A percentile compares a stretch with the other conserved stretches of the same genome.
Evolutionary conservation across 2,797 vertebrate species (phyloP).

Genomic region (Distichodus sexfasciatus): DNA sequence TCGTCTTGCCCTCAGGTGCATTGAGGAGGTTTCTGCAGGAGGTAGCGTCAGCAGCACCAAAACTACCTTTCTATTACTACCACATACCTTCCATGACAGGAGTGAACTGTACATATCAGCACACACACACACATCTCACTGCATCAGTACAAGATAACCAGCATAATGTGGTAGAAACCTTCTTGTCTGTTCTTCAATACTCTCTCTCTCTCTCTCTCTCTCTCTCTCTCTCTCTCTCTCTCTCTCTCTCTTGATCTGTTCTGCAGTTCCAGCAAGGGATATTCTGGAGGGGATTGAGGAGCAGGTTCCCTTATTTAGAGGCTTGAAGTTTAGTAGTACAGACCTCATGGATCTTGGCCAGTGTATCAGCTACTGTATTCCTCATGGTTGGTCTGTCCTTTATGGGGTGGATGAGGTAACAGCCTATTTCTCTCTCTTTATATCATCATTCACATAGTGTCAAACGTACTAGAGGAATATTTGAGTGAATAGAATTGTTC

Average conservation of each 20-base stretch:
- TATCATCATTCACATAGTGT: background rate
- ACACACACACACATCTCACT: background rate
- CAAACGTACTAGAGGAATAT: background rate
- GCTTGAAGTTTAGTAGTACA: constrained; percentile 85
- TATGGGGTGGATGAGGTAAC: constrained; percentile 92
- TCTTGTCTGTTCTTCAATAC: background rate
- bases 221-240: background rate
- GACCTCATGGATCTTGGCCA: constrained; percentile 89
- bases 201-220: background rate
- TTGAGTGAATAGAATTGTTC: no score
- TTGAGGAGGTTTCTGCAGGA: constrained; percentile 79
- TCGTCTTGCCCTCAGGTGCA: constrained; percentile 68
- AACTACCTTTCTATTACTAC: constrained; percentile 91
- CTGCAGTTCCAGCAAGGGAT: no score
- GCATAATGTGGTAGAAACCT: background rate
- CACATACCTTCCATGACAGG: constrained; percentile 86
- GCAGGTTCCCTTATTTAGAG: constrained; percentile 85
- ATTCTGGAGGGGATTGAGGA: constrained; percentile 80
- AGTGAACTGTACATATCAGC: constrained; percentile 77
- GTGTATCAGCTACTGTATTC: constrained; percentile 73
- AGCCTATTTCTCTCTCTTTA: background rate
- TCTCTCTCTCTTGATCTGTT: background rate
- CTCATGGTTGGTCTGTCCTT: constrained; percentile 71
- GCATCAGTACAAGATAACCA: background rate
- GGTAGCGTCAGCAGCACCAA: constrained; percentile 79